Evolutionary conservation across 2,888 invertebrate genomes (phyloP), one percentile per base, ranked within the genome.

Genomic region (Phania funesta): DNA sequence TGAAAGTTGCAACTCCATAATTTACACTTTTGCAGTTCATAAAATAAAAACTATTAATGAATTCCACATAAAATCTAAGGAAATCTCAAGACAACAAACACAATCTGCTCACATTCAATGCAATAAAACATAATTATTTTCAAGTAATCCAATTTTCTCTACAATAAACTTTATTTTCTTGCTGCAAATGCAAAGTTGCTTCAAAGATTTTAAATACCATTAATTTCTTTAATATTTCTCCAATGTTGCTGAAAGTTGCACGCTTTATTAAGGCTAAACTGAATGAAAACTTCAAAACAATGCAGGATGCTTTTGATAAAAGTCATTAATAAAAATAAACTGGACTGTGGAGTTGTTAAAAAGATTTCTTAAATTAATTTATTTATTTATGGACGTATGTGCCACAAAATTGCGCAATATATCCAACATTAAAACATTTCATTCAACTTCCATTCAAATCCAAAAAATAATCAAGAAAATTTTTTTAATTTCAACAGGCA

Each of bases 1-100:
- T 68, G 76, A 83, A 77, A 80, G 83, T 77, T 44, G 52, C 50
- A 52, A 35, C 41, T 65, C 44, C 44, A 65, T 80, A 76, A n/a
- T n/a, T n/a, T n/a, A n/a, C n/a, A n/a, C n/a, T n/a, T 50, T 46
- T 67, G 58, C 41, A 60, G 29, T 22, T 44, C 22, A 41, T 50
- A n/a, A 75, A 56, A 54, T n/a, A 9, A 70, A 64, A 38, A 52
- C 44, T 5, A 16, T 13, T 18, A 70, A 54, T 75, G 78, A 78
- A 70, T 74, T 38, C 35, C 26, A 60, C 26, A 35, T 50, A 35
- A 48, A 67, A 52, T 24, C 54, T 50, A 65, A 67, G 58, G 71
- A 73, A 80, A 70, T 64, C 35, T 18, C 22, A 48, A 60, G 64
- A 62, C 35, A 68, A 56, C 29, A 62, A 68, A 56, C 29, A 62